These are phyloP conservation scores for Perdita meconis DNA, from an alignment of 2,888 invertebrate genomes.

Conservation along the genomic window DNA sequence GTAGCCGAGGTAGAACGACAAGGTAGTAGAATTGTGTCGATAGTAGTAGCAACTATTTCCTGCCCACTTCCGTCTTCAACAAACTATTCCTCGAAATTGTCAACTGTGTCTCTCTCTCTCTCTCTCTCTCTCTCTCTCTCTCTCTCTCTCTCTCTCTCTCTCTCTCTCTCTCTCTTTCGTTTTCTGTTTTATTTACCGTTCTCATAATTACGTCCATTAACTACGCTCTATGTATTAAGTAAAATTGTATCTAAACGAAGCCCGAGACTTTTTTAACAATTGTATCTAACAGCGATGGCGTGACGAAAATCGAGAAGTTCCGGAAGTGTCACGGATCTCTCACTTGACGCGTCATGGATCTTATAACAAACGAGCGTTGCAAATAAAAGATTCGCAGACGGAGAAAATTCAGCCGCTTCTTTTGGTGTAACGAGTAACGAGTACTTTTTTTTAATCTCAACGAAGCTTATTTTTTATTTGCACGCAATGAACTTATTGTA, in stretches of 20 bases:
- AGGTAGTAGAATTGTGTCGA: conserved; percentile 36
- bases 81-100: conserved; percentile 28
- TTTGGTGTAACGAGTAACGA: conserved; percentile 23
- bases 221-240: conserved; percentile 17
- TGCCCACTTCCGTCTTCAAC: neutral
- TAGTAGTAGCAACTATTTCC: neutral
- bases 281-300: conserved; percentile 56
- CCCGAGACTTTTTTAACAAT: conserved; percentile 12
- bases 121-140: too few relatives aligned
- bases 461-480: conserved; percentile 48
- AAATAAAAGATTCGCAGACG: conserved; percentile 43
- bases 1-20: conserved; percentile 25
- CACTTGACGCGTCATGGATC: conserved; percentile 22
- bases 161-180: neutral
- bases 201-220: conserved; percentile 40
- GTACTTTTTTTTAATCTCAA: neutral
- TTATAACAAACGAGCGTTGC: conserved; percentile 42
- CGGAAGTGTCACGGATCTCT: conserved; percentile 37
- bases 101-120: conserved; percentile 47
- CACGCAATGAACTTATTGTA: conserved; percentile 22
- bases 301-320: conserved; percentile 43
- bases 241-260: conserved; percentile 3
- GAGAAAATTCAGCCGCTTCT: conserved; percentile 26
- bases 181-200: neutral
- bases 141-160: conserved; percentile 17